These are phyloP conservation scores for Clarias macrocephalus DNA, from an alignment of 2,113 vertebrate species.

Conservation along the genomic window DNA sequence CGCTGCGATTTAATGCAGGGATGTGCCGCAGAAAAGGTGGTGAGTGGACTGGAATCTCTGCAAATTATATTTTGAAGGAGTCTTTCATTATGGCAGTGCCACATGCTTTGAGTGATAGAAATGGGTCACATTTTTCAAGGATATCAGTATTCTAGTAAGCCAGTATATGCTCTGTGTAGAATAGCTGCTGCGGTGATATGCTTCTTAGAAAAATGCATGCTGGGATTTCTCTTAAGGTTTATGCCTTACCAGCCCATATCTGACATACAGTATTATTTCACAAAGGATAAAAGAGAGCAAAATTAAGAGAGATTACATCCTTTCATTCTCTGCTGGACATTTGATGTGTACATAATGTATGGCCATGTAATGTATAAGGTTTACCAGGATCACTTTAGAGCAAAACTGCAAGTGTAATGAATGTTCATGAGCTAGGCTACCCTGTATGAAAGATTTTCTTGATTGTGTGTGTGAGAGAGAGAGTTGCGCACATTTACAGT, in stretches of 20 bases:
- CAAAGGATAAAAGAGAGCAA: not conserved
- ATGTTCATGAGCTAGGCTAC: slow-evolving; percentile 32
- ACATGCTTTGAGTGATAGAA: slow-evolving; percentile 50
- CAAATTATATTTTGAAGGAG: slow-evolving; percentile 62
- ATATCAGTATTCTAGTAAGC: slow-evolving; percentile 25
- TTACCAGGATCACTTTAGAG: slow-evolving; percentile 8
- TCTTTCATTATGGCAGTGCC: slow-evolving; percentile 49
- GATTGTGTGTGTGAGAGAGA: slow-evolving; percentile 33
- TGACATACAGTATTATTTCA: slow-evolving; percentile 19
- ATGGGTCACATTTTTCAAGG: slow-evolving; percentile 37
- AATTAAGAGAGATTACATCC: slow-evolving; percentile 2
- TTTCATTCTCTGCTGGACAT: slow-evolving; percentile 6
- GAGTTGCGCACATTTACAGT: slow-evolving; percentile 52
- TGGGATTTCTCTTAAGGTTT: slow-evolving; percentile 36
- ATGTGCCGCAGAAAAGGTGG: slow-evolving; percentile 55
- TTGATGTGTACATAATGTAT: slow-evolving; percentile 3
- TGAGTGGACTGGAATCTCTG: slow-evolving; percentile 60
- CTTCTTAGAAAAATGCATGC: slow-evolving; percentile 37
- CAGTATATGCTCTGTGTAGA: slow-evolving; percentile 32
- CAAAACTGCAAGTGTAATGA: slow-evolving; percentile 36
- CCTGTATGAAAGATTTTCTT: slow-evolving; percentile 42
- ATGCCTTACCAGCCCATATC: not conserved
- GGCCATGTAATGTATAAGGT: slow-evolving; percentile 6
- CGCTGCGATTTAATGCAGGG: slow-evolving; percentile 53
- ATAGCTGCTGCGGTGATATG: slow-evolving; percentile 20